Conservation (phyloP, 2,888 invertebrate genomes). For the Eretmocerus hayati region DNA sequence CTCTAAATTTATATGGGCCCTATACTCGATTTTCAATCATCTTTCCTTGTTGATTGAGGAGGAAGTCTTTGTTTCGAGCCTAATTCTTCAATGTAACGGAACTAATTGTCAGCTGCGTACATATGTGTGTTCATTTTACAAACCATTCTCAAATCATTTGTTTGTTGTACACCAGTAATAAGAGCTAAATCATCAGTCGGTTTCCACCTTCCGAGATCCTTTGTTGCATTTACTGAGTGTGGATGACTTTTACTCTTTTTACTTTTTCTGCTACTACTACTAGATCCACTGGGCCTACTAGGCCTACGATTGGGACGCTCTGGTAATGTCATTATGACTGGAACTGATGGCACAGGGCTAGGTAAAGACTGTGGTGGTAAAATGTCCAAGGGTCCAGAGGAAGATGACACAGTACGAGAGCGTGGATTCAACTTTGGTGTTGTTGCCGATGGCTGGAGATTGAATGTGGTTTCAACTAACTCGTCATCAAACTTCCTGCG, state of each 20-base stretch:
- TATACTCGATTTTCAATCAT: background rate
- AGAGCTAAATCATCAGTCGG: conserved; percentile 93
- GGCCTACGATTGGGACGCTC: conserved; percentile 39
- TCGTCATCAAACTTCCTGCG: conserved; percentile 95
- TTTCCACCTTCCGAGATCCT: conserved; percentile 92
- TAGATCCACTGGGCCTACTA: conserved; percentile 39
- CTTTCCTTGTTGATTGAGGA: background rate
- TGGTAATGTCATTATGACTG: conserved; percentile 32
- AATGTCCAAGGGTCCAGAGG: conserved; percentile 35
- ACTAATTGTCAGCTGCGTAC: too few species aligned
- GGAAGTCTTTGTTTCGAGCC: too few species aligned
- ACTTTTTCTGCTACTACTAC: conserved; percentile 40
- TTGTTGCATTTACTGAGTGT: conserved; percentile 62
- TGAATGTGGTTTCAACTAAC: conserved; percentile 66
- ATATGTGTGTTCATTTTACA: background rate
- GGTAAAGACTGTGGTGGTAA: conserved; percentile 33
- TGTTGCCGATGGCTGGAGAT: conserved; percentile 41
- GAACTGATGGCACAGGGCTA: conserved; percentile 32
- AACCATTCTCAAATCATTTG: conserved; percentile 68
- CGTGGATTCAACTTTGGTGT: conserved; percentile 39
- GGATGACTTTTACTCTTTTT: conserved; percentile 58
- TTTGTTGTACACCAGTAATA: conserved; percentile 89
- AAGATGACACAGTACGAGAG: conserved; percentile 36
- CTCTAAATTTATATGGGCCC: too few species aligned
- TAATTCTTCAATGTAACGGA: too few species aligned